phyloP scores from a whole-genome alignment of 2,797 vertebrate genomes.

The Tangara arthus region DNA sequence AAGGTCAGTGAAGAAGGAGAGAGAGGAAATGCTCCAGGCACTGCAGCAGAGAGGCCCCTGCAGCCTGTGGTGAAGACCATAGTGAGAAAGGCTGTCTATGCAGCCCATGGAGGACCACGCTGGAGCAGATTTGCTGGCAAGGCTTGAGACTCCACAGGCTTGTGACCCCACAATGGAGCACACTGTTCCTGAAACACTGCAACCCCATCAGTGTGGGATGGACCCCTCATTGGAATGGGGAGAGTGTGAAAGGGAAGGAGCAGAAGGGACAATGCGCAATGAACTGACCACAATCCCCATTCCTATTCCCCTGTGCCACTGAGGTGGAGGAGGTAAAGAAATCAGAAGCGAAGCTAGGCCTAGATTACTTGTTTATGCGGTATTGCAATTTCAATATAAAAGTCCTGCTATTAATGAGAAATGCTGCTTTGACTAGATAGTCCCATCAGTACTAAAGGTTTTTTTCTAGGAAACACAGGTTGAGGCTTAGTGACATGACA shows the following conservation, averaged over 20 bases:
- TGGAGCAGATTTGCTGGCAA: neutral
- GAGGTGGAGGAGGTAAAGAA: neutral
- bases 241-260: neutral
- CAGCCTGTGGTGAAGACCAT: rapidly evolving
- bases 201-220: rapidly evolving
- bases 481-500: neutral
- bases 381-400: neutral
- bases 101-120: neutral
- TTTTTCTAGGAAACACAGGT: neutral
- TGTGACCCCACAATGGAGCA: neutral
- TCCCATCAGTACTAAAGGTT: neutral
- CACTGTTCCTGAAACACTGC: neutral
- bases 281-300: neutral
- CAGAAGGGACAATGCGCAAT: neutral
- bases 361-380: neutral
- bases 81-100: neutral
- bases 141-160: neutral
- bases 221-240: rapidly evolving
- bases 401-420: neutral
- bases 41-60: neutral
- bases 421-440: neutral
- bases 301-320: rapidly evolving
- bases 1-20: neutral
- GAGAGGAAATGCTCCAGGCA: rapidly evolving
- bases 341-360: neutral